Evolutionary conservation across 2,113 vertebrate genomes (phyloP).

Genomic region (Candoia aspera): DNA sequence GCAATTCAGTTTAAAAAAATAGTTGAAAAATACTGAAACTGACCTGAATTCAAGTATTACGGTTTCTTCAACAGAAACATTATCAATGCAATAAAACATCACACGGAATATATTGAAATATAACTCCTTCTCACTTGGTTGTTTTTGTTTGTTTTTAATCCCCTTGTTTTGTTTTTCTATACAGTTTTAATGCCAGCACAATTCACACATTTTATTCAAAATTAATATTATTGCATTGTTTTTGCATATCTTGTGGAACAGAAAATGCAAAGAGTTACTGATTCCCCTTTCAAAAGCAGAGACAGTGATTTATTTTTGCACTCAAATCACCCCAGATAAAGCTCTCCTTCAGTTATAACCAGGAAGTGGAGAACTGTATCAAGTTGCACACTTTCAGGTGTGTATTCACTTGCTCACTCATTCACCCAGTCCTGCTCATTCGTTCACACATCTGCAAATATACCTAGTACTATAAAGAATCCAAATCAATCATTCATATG

Average conservation of each 20-base stretch:
- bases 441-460: conserved; percentile 47
- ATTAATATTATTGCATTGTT: conserved; percentile 98
- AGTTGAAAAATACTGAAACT: conserved; percentile 90
- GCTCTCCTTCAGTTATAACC: conserved; percentile 59
- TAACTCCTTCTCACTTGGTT: conserved; percentile 69
- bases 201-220: conserved; percentile 78
- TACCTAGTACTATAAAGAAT: conserved; percentile 60
- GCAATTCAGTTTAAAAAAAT: conserved; percentile 85
- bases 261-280: conserved; percentile 81
- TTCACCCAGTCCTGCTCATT: conserved; percentile 42
- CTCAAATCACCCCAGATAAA: conserved; percentile 67
- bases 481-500: conserved; percentile 63
- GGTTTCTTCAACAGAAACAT: conserved; percentile 89
- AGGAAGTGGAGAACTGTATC: conserved; percentile 56
- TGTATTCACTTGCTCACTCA: conserved; percentile 53
- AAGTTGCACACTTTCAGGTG: conserved; percentile 27
- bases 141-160: conserved; percentile 41
- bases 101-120: conserved; percentile 79
- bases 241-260: conserved; percentile 99
- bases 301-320: conserved; percentile 77
- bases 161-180: conserved; percentile 71
- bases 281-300: conserved; percentile 79
- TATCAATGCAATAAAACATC: conserved; percentile 87
- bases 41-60: conserved; percentile 98
- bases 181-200: conserved; percentile 83